Evolutionary conservation across 2,888 invertebrate genomes (phyloP).

Genomic region (Octodonta nipae): DNA sequence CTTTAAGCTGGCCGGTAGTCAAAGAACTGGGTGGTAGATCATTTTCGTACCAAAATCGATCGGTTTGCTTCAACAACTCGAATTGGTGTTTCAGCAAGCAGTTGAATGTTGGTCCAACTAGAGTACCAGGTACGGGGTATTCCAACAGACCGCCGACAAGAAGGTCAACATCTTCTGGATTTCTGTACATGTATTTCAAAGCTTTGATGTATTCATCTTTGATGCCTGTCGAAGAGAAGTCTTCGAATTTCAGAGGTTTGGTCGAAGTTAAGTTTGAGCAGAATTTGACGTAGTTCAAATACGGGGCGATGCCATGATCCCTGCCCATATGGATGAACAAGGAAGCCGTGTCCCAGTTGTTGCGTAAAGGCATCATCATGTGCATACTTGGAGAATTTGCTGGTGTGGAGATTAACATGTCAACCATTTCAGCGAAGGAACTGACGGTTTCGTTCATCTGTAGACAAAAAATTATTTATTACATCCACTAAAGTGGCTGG

Average conservation of each 20-base stretch:
- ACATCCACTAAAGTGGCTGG: neutral
- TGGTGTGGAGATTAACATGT: slow-evolving; percentile 49
- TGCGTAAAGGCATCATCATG: slow-evolving; percentile 30
- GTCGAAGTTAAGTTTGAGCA: slow-evolving; percentile 39
- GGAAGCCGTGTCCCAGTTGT: slow-evolving; percentile 36
- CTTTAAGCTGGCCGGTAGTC: slow-evolving; percentile 60
- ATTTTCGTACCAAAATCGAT: slow-evolving; percentile 92
- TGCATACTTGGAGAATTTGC: slow-evolving; percentile 50
- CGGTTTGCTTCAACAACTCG: slow-evolving; percentile 66
- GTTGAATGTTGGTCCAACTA: slow-evolving; percentile 79
- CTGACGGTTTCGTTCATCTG: slow-evolving; percentile 46
- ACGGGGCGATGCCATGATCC: slow-evolving; percentile 71
- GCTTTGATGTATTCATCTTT: slow-evolving; percentile 46
- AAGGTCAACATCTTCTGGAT: slow-evolving; percentile 68
- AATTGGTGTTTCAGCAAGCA: slow-evolving; percentile 78
- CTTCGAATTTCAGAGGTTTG: slow-evolving; percentile 30
- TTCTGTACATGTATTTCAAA: slow-evolving; percentile 54
- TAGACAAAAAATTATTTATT: slow-evolving; percentile 5
- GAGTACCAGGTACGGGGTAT: slow-evolving; percentile 60
- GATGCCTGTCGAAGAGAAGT: slow-evolving; percentile 44
- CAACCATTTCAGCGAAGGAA: slow-evolving; percentile 39
- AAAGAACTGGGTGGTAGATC: slow-evolving; percentile 80
- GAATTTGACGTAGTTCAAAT: slow-evolving; percentile 51
- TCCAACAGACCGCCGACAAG: slow-evolving; percentile 74
- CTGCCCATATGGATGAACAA: slow-evolving; percentile 50